These are phyloP conservation scores for Fopius arisanus DNA, from an alignment of 1,140 invertebrate genomes.

Conservation along the genomic window DNA sequence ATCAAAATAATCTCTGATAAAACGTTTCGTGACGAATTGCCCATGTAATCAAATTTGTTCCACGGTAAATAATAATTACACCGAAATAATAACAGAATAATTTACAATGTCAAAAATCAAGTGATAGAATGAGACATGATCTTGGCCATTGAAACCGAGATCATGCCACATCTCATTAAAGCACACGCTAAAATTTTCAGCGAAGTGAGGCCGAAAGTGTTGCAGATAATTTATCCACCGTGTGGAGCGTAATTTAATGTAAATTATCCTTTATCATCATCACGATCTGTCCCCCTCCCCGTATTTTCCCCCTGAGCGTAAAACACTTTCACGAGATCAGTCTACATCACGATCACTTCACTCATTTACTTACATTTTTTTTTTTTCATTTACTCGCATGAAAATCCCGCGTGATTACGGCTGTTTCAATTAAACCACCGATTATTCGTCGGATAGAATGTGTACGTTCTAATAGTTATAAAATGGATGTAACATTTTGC, in stretches of 20 bases:
- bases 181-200: neutral
- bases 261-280: constrained; percentile 54
- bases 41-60: no score
- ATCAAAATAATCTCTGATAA: no score
- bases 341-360: constrained; percentile 4
- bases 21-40: no score
- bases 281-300: constrained; percentile 57
- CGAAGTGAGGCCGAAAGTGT: constrained; percentile 17
- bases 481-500: neutral
- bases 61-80: no score
- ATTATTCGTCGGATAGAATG: neutral
- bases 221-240: constrained; percentile 45
- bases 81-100: no score
- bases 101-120: neutral
- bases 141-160: constrained; percentile 18
- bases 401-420: neutral
- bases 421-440: constrained; percentile 10
- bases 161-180: neutral
- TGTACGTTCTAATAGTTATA: neutral
- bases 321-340: constrained; percentile 55
- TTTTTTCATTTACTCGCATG: neutral
- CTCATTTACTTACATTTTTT: constrained; percentile 1
- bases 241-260: constrained; percentile 56
- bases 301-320: constrained; percentile 44
- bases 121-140: neutral